Base-by-base conservation (phyloP, 2,113 vertebrate genomes). In the Grantiella picta region DNA sequence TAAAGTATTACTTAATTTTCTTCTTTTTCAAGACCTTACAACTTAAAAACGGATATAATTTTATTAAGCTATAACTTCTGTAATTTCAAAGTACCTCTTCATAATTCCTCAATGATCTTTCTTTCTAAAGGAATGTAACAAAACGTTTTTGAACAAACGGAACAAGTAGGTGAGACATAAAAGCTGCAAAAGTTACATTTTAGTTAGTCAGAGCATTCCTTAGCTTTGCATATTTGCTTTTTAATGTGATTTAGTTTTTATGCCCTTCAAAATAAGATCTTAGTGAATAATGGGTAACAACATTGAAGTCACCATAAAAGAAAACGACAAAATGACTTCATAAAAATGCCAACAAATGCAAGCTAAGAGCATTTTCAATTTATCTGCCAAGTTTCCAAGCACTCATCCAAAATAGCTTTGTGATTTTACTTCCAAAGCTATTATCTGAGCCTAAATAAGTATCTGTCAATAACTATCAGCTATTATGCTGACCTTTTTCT, bases 301-400 rank as follows among this genome's bases (percentile, higher is more conserved):
- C 66, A 86, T 65, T 89, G 77, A 89, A 93, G 82, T 29, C 23
- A 79, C 57, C 52, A 64, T 93, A 93, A 88, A 92, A 61, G 60
- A 87, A 96, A 95, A 57, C 2, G 13, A 91, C 63, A 85, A 80
- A 90, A 87, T 61, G 1, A 59, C 84, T 97, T 90, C 86, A 86
- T 94, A 94, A 93, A 97, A 92, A 83, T 91, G 53, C 27, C 76
- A 89, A 36, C 50, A 94, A 95, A 95, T 92, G 70, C 80, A 96
- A 88, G 90, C 76, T 83, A 90, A 94, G 68, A 94, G 66, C 78
- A 76, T 82, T 85, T 95, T 59, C 75, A 95, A 69, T 92, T 87
- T 94, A 86, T 96, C 77, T 91, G n/a, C 66, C 25, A 76, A 91
- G 49, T n/a, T 80, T 93, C 60, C 91, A 89, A 88, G 52, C 73